Percentiles rank a stretch among this genome's conserved stretches.
phyloP scores from a whole-genome alignment of 2,797 vertebrate species.

The Rhynchonycteris naso region DNA sequence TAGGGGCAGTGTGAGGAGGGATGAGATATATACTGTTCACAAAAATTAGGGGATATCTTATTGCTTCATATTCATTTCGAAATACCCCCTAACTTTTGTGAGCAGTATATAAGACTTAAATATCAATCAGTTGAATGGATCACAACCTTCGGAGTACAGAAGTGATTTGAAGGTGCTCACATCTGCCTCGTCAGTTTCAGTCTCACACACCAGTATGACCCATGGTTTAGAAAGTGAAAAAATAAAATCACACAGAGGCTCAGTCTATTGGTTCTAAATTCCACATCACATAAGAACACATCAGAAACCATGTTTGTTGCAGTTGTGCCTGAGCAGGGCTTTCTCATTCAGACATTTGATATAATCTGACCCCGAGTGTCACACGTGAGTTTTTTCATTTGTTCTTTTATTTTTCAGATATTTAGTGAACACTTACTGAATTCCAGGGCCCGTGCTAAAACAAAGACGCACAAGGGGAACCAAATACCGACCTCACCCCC shows the following conservation, averaged over 20 bases:
- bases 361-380: background rate
- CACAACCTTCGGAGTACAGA: background rate
- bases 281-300: background rate
- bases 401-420: background rate
- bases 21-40: background rate
- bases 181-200: background rate
- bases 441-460: background rate
- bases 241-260: background rate
- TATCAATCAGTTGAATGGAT: no score
- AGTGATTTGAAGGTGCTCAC: background rate
- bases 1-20: background rate
- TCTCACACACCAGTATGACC: rapidly evolving
- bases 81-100: no score
- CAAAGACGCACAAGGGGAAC: background rate
- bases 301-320: rapidly evolving
- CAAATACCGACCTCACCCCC: background rate
- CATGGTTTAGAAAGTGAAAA: background rate
- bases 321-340: background rate
- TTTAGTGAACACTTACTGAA: background rate
- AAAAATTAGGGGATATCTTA: no score
- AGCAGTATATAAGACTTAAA: background rate
- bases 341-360: background rate
- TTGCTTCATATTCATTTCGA: no score
- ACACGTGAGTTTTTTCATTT: background rate
- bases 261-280: background rate